These are phyloP conservation scores for Hyperoplus immaculatus DNA, from an alignment of 2,797 vertebrate genomes.

Conservation along the genomic window DNA sequence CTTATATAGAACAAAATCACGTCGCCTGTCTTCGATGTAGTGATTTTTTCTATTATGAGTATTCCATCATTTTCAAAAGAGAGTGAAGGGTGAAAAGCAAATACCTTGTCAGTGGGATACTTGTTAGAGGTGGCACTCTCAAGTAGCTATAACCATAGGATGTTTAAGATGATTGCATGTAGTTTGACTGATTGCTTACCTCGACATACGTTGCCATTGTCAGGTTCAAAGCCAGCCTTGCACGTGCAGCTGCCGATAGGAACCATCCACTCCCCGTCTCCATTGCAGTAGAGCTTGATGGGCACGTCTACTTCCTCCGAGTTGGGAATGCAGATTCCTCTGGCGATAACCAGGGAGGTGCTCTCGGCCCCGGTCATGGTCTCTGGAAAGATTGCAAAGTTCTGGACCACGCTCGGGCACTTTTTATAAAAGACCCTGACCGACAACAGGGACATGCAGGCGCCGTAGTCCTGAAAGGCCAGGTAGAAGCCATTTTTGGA, in stretches of 20 bases:
- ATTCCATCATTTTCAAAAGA: conserved; percentile 34
- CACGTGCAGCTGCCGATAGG: conserved; percentile 98
- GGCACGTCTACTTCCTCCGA: conserved; percentile 97
- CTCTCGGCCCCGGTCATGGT: conserved; percentile 98
- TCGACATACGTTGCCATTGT: conserved; percentile 94
- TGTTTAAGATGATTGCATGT: background rate
- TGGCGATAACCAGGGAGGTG: conserved; percentile 96
- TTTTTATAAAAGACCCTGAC: conserved; percentile 99
- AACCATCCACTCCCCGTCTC: conserved; percentile 99
- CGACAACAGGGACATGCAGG: conserved; percentile 98
- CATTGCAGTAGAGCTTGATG: conserved; percentile 99
- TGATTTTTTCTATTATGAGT: conserved; percentile 42
- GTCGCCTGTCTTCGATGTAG: conserved; percentile 20
- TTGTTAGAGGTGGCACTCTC: background rate
- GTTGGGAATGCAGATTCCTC: conserved; percentile 94
- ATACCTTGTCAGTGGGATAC: background rate
- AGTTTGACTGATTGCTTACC: conserved; percentile 83
- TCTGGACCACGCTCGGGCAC: conserved; percentile 97
- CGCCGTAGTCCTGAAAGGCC: conserved; percentile 98
- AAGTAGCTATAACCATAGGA: background rate
- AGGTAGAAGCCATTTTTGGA: conserved; percentile 97
- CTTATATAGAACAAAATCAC: conserved; percentile 52
- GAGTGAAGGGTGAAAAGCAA: conserved; percentile 33
- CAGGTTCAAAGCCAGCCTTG: conserved; percentile 96
- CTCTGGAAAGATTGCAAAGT: conserved; percentile 97